phyloP scores from a whole-genome alignment of 2,113 vertebrate genomes.

The Hepsetus odoe region DNA sequence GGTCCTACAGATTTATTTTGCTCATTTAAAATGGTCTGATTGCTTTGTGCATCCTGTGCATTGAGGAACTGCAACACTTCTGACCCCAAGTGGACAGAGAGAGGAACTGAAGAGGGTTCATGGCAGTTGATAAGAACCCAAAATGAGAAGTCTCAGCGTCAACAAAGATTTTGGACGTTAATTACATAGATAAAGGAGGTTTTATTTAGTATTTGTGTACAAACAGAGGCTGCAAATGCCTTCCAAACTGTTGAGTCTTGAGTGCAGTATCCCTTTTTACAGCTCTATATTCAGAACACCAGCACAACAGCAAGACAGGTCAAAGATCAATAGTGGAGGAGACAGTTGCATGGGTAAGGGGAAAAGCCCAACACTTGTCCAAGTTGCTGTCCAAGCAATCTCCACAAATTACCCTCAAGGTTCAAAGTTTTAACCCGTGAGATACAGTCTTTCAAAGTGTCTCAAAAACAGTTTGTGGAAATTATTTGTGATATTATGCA shows the following conservation, averaged over 20 bases:
- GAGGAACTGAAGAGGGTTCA: background rate
- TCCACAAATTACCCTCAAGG: conserved; percentile 46
- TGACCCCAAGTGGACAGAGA: conserved; percentile 31
- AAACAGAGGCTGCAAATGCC: conserved; percentile 77
- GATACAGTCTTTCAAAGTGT: conserved; percentile 16
- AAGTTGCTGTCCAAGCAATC: conserved; percentile 50
- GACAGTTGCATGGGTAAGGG: conserved; percentile 54
- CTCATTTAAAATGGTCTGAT: background rate
- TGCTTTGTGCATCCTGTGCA: background rate
- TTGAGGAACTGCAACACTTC: background rate
- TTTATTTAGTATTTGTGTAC: conserved; percentile 81
- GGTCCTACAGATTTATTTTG: background rate
- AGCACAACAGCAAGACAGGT: conserved; percentile 60
- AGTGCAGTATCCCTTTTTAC: conserved; percentile 69
- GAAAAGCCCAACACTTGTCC: conserved; percentile 40
- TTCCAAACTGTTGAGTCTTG: conserved; percentile 72
- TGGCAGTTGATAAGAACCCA: background rate
- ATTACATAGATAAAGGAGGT: conserved; percentile 73
- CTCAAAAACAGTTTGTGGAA: background rate
- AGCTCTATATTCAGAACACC: conserved; percentile 72
- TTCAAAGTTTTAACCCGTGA: conserved; percentile 41
- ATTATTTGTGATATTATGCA: background rate
- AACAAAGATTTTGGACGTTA: background rate
- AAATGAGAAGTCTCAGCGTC: background rate
- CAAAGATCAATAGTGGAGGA: conserved; percentile 48